These are phyloP conservation scores for Setophaga coronata DNA, from an alignment of 2,113 vertebrate species.

Conservation along the genomic window DNA sequence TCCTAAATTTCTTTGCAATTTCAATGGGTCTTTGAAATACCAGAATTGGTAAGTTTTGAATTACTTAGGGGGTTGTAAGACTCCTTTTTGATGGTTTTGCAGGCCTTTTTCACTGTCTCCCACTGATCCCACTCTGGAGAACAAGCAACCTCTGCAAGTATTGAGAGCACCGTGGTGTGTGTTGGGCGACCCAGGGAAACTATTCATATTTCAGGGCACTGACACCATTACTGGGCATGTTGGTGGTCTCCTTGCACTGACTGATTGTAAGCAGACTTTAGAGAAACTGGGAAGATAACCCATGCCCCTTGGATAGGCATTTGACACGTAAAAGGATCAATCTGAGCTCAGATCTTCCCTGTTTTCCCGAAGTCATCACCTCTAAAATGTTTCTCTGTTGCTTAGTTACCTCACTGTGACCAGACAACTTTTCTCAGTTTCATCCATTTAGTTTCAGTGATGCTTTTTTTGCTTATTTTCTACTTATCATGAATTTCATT, in stretches of 20 bases:
- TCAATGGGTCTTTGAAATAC: background rate
- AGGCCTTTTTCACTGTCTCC: background rate
- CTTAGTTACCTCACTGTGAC: background rate
- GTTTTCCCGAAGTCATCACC: background rate
- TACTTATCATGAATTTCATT: background rate
- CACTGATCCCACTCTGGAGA: background rate
- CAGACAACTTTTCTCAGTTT: background rate
- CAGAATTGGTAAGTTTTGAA: background rate
- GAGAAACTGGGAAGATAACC: background rate
- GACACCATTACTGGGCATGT: background rate
- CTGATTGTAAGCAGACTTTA: background rate
- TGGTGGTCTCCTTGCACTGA: background rate
- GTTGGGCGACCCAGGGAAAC: background rate
- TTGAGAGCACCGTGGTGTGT: rapidly evolving
- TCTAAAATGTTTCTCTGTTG: background rate
- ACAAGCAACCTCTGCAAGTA: background rate
- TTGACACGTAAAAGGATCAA: background rate
- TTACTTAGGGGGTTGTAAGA: rapidly evolving
- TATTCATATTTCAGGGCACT: background rate
- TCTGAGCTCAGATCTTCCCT: background rate
- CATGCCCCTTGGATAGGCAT: background rate
- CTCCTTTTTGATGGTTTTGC: background rate
- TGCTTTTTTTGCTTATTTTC: background rate
- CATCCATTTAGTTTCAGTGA: background rate
- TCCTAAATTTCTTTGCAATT: background rate